These are phyloP conservation scores for Eulemur macaco DNA, from an alignment of 2,113 vertebrate genomes.

Conservation along the genomic window DNA sequence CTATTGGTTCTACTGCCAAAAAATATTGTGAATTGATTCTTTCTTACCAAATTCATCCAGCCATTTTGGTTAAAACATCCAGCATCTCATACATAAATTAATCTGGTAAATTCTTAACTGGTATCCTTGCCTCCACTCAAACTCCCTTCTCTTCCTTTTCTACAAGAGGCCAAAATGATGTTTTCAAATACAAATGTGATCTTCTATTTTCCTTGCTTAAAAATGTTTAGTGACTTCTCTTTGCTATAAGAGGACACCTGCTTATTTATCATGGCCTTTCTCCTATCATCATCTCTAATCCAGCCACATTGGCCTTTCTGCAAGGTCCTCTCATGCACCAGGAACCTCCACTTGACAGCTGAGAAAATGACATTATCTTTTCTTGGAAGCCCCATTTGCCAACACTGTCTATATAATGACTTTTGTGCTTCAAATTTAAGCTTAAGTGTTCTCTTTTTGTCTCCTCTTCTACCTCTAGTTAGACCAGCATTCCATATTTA, in stretches of 20 bases:
- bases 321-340: background rate
- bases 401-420: background rate
- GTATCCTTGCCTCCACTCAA: background rate
- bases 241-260: background rate
- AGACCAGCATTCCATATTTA: background rate
- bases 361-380: background rate
- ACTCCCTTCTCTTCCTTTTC: background rate
- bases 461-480: background rate
- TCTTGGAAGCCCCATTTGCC: background rate
- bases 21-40: background rate
- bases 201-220: background rate
- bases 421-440: background rate
- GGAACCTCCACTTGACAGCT: background rate
- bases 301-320: background rate
- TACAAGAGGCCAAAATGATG: background rate
- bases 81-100: background rate
- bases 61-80: background rate
- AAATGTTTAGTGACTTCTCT: background rate
- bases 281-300: background rate
- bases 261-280: too few species aligned
- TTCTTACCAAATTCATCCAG: background rate
- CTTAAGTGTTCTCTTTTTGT: background rate
- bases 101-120: background rate
- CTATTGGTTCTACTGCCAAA: background rate
- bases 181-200: background rate